Base-by-base conservation (phyloP, 2,888 invertebrate genomes). In the Ennomos fuscantarius region DNA sequence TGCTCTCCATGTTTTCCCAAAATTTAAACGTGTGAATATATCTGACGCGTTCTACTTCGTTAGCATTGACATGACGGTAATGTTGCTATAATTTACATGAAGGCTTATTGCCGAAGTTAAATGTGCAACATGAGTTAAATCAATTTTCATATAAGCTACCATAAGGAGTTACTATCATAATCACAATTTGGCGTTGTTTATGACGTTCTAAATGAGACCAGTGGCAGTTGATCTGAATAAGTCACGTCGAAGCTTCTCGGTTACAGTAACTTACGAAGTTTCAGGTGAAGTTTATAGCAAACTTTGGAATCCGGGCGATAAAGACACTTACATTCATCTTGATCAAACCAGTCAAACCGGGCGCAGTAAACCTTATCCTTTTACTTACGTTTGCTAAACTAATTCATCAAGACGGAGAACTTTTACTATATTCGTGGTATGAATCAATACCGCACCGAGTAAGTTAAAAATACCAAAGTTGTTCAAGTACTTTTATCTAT, bases 361-460 rank as follows among this genome's bases (percentile, higher is more conserved):
- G 60, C 48, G 40, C 43, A 58, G 51, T 58, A 60, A 60, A 62
- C 47, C 55, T 54, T 47, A 58, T 56, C 57, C 59, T 60, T 57
- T 52, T 63, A 53, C 55, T 63, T 65, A 62, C 53, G 55, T 61
- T 65, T 57, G 52, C 60, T 42, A 49, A 63, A 67, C 60, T 58
- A 65, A 63, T 67, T 65, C 55, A 65, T 63, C 60, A 62, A 59
- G 56, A 51, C 48, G 45, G 12, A 43, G 12, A 62, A 67, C 51
- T 63, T 67, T 65, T 49, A 40, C 44, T 24, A 3, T 54, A 63
- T 63, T 63, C 57, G 31, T 35, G 39, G 60, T 56, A 45, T 56
- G 49, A 54, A 51, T 46, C 54, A 56, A 55, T 56, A 60, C 51
- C 55, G 39, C 37, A 53, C 51, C 40, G 39, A 40, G 12, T 50